These are phyloP conservation scores for Scolopax bukidnonensis DNA, from an alignment of 2,797 vertebrate species.

Conservation along the genomic window DNA sequence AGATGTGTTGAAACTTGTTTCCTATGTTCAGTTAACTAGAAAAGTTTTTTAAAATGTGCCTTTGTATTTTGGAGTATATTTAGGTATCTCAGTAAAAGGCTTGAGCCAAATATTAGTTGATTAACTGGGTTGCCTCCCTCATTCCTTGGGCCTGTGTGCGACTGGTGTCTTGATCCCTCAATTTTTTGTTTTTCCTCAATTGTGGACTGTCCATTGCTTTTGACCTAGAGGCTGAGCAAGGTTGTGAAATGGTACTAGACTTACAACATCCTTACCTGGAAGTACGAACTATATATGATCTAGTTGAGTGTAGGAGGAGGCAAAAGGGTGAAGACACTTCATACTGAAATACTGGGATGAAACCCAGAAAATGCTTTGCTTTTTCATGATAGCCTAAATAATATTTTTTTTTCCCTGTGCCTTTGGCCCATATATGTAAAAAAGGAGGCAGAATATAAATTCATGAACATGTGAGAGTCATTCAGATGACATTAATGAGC, in stretches of 20 bases:
- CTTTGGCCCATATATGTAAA: neutral
- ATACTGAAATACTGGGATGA: neutral
- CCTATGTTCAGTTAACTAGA: neutral
- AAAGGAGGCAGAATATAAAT: neutral
- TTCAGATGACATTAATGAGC: constrained; percentile 7
- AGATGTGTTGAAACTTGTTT: constrained; percentile 46
- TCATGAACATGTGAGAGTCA: neutral
- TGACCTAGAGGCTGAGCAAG: neutral
- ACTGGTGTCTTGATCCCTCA: neutral
- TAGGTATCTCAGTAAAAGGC: neutral
- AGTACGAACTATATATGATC: fast-evolving
- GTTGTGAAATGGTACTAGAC: neutral
- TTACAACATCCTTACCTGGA: neutral
- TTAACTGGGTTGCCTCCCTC: neutral
- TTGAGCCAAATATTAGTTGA: neutral
- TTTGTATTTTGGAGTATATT: neutral
- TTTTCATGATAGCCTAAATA: neutral
- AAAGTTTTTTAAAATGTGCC: neutral
- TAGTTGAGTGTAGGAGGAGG: neutral
- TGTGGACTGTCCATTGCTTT: neutral
- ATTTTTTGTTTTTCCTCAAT: neutral
- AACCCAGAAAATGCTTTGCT: neutral
- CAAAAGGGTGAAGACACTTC: neutral
- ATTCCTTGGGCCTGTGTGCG: fast-evolving
- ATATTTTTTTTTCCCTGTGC: neutral